A percentile compares a stretch with the other conserved stretches of the same genome.
These are phyloP conservation scores for Coleophora flavipennella DNA, from an alignment of 2,888 invertebrate genomes.

Conservation along the genomic window DNA sequence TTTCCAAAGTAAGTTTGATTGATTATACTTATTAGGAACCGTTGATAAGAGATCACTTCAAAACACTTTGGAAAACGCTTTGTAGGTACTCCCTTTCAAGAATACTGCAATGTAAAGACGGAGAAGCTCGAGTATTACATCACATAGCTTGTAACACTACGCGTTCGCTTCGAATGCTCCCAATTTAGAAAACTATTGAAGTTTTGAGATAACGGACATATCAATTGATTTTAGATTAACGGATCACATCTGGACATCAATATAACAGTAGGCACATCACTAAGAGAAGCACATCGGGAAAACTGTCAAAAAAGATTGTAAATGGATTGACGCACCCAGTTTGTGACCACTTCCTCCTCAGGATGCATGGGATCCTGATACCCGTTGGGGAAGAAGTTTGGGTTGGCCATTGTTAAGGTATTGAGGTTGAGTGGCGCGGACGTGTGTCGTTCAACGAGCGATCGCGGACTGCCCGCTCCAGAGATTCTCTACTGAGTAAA, in stretches of 20 bases:
- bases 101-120: slow-evolving; percentile 30
- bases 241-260: slow-evolving; percentile 14
- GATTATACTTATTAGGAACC: too few species aligned
- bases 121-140: slow-evolving; percentile 44
- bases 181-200: slow-evolving; percentile 44
- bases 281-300: neutral
- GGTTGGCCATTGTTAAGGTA: slow-evolving; percentile 54
- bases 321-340: slow-evolving; percentile 68
- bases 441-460: slow-evolving; percentile 54
- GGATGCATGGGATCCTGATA: slow-evolving; percentile 68
- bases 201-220: slow-evolving; percentile 8
- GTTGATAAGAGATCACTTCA: too few species aligned
- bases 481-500: slow-evolving; percentile 57
- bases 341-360: slow-evolving; percentile 73
- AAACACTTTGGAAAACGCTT: too few species aligned
- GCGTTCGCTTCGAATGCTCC: slow-evolving; percentile 44
- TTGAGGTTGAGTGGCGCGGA: slow-evolving; percentile 40
- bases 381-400: slow-evolving; percentile 68
- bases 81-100: neutral
- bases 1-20: too few species aligned
- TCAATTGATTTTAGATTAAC: slow-evolving; percentile 15
- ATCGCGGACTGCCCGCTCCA: slow-evolving; percentile 60
- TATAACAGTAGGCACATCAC: slow-evolving; percentile 2
- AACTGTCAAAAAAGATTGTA: neutral
- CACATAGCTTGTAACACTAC: slow-evolving; percentile 60